These are phyloP conservation scores for Ophioderma brevispina DNA, from an alignment of 35 echinoderm and acorn worm species.

Conservation along the genomic window DNA sequence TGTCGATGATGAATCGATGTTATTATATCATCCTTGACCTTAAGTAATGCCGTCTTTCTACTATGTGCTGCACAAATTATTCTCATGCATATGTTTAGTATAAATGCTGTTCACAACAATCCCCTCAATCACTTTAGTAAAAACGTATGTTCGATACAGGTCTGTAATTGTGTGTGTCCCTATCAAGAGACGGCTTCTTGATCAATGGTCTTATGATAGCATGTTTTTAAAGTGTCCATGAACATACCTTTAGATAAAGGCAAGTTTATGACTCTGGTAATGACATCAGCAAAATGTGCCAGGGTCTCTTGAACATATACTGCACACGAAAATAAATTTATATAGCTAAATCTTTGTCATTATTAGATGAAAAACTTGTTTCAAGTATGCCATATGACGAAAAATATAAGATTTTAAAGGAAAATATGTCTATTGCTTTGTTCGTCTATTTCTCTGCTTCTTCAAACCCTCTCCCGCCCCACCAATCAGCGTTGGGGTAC, in stretches of 20 bases:
- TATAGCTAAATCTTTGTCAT: too few species aligned
- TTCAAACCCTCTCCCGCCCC: too few species aligned
- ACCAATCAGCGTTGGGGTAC: too few species aligned
- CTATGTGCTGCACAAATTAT: background rate
- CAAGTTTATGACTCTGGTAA: background rate
- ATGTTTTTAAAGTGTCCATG: background rate
- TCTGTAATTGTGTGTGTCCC: background rate
- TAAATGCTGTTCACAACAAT: background rate
- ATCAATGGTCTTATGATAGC: background rate
- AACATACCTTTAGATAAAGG: background rate
- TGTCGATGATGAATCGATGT: too few species aligned
- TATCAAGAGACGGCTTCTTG: background rate
- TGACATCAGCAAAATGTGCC: background rate
- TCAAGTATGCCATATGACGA: too few species aligned
- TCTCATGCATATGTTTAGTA: background rate
- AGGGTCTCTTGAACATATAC: too few species aligned
- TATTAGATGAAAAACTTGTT: too few species aligned
- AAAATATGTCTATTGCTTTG: too few species aligned
- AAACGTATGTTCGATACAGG: background rate
- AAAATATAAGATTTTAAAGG: too few species aligned
- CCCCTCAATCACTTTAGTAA: background rate
- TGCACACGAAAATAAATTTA: too few species aligned
- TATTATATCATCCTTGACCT: background rate
- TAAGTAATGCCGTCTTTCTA: background rate
- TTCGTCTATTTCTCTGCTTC: too few species aligned